Base-by-base conservation (phyloP, 2,888 invertebrate genomes). In the Dione vanillae region DNA sequence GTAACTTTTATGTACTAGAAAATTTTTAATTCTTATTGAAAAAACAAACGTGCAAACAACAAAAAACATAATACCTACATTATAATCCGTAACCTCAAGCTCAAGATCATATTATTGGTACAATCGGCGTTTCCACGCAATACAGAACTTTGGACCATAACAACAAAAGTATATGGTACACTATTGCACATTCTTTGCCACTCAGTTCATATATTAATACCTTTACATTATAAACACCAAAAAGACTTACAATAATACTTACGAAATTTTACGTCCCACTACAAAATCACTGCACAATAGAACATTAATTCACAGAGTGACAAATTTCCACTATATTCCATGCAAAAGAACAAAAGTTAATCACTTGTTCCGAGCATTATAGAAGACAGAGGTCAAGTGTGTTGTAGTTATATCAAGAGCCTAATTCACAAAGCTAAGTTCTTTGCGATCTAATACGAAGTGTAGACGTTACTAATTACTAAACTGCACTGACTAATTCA, bases 401-500 rank as follows among this genome's bases (percentile, higher is more conserved):
- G 40, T 20, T 20, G 65, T 52, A 67, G 45, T 69, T 54, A 37
- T 58, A 65, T 41, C 43, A 27, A 35, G 58, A 62, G 62, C 62
- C 62, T 71, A 68, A 67, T 62, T 67, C 35, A 41, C 49, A 67
- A 66, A 74, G 54, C 65, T 62, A 67, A 73, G 75, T 77, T 81
- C 75, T 79, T 78, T 81, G 77, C 80, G 75, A 72, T 78, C 78
- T 76, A 78, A 82, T 81, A 82, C 79, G 59, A 62, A 67, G 71
- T 70, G 79, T 78, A 83, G 78, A 82, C 86, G 80, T 79, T 78
- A 80, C 85, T 88, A 88, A 88, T 90, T 87, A 85, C 83, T 81
- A 68, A 74, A 81, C 73, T 82, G 85, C 83, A 87, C 85, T 86
- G 86, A 87, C 84, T 89, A 86, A 89, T 92, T 90, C 89, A 89